Base-by-base conservation (phyloP, 2,888 invertebrate genomes). In the Callyntrura sp. region DNA sequence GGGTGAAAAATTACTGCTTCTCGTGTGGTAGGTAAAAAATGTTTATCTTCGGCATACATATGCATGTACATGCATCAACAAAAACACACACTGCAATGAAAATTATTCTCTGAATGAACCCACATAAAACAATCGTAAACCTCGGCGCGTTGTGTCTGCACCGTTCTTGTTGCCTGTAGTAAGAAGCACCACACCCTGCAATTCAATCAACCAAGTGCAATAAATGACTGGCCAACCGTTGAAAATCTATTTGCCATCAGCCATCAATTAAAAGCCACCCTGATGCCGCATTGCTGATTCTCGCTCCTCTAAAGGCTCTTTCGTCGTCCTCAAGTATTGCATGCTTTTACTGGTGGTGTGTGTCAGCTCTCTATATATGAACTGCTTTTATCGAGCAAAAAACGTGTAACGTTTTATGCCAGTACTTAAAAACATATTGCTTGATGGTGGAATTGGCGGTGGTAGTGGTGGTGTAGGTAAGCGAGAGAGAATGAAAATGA, bases 211-310 rank as follows among this genome's bases (percentile, higher is more conserved):
- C 70, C 79, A 82, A 65, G 82, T 82, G 65, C 82, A 68, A 73
- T 84, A 83, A 88, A 84, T 84, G 83, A 55, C 17, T 84, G 78
- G 65, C 73, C 76, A 82, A 68, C 62, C 83, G 73, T 81, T 82
- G 70, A 82, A 84, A 88, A 88, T 88, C 83, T 88, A 88, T 88
- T 83, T 83, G 88, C 88, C 62, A 88, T 88, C 83, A 84, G 78
- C 83, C 88, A 88, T 88, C 88, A 88, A 88, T 88, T 88, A 88
- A 83, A 88, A 45, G 68, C 70, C 45, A 85, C 85, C 60, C 85
- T 76, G 23, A 25, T 84, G 60, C 88, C 84, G 88, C 88, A 88
- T 51, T 88, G 88, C 88, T 68, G 88, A 65, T 84, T 84, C 68
- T 76, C 48, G 51, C 28, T 60, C 4, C 12, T 48, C 6, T 6